phyloP scores from a whole-genome alignment of 2,113 vertebrate species.

The Corythoichthys haematopterus region DNA sequence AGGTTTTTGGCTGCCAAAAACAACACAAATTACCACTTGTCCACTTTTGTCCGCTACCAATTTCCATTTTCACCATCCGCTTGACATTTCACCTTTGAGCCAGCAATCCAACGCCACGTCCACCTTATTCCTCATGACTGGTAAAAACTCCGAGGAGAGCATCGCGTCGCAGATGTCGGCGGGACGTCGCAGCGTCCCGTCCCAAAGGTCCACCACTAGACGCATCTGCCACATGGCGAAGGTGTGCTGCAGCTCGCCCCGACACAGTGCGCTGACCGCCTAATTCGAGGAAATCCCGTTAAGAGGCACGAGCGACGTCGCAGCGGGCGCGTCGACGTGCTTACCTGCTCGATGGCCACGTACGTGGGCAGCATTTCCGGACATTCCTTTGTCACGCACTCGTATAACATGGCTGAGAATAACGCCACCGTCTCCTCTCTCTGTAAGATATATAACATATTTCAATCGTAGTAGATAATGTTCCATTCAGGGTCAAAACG shows the following conservation, averaged over 20 bases:
- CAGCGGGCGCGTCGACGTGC: neutral
- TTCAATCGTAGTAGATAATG: neutral
- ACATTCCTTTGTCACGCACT: conserved; percentile 94
- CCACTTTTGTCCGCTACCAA: too few species aligned
- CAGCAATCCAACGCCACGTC: conserved; percentile 85
- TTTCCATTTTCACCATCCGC: too few species aligned
- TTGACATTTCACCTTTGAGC: conserved; percentile 76
- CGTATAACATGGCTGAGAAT: conserved; percentile 91
- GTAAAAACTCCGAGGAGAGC: conserved; percentile 89
- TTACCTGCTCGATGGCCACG: conserved; percentile 93
- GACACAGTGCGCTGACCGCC: conserved; percentile 71
- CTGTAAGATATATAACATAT: conserved; percentile 55
- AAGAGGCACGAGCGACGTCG: neutral
- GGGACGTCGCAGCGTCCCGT: conserved; percentile 76
- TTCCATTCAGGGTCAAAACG: neutral
- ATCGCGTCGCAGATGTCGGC: conserved; percentile 68
- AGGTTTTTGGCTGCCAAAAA: too few species aligned
- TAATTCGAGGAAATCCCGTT: conserved; percentile 10
- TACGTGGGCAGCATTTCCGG: conserved; percentile 96
- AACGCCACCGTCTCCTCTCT: conserved; percentile 84
- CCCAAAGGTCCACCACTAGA: conserved; percentile 88
- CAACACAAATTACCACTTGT: too few species aligned
- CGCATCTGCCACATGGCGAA: conserved; percentile 93
- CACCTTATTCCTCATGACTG: conserved; percentile 87
- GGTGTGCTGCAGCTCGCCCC: conserved; percentile 78